Evolutionary conservation across 2,113 vertebrate genomes (phyloP).

Genomic region (Amblyornis subalaris): DNA sequence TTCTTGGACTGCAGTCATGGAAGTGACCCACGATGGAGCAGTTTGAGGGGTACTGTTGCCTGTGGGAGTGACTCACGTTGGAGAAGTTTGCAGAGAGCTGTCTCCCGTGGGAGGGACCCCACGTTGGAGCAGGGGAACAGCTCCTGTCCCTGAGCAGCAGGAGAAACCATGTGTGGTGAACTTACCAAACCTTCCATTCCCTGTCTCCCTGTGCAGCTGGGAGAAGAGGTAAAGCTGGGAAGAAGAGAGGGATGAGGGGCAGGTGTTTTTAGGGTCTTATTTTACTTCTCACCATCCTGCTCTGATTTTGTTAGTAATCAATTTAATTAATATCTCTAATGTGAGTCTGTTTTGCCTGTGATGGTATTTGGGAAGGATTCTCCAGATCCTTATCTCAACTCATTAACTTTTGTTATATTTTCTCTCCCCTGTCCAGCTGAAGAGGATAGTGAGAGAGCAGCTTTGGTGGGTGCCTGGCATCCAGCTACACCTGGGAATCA

Average conservation of each 20-base stretch:
- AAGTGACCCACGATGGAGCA: neutral
- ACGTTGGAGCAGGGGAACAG: neutral
- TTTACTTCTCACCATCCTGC: neutral
- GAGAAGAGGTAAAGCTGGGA: too few relatives aligned
- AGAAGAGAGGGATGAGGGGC: neutral
- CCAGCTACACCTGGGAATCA: neutral
- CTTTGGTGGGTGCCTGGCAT: neutral
- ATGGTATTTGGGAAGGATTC: neutral
- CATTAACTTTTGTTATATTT: neutral
- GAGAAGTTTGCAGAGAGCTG: neutral
- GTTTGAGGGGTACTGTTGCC: neutral
- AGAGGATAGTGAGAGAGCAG: neutral
- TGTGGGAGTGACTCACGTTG: too few relatives aligned
- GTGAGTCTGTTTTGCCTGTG: neutral
- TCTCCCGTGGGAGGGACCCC: too few relatives aligned
- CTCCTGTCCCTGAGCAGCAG: neutral
- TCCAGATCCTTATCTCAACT: neutral
- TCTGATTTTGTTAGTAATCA: neutral
- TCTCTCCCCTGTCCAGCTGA: too few relatives aligned
- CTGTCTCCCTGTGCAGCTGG: neutral
- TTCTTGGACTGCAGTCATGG: too few relatives aligned
- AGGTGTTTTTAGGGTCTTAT: neutral
- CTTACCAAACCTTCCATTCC: fast-evolving
- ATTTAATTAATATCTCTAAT: neutral
- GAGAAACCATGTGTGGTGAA: neutral